phyloP scores from a whole-genome alignment of 1,140 invertebrate genomes.

The Penaeus vannamei region DNA sequence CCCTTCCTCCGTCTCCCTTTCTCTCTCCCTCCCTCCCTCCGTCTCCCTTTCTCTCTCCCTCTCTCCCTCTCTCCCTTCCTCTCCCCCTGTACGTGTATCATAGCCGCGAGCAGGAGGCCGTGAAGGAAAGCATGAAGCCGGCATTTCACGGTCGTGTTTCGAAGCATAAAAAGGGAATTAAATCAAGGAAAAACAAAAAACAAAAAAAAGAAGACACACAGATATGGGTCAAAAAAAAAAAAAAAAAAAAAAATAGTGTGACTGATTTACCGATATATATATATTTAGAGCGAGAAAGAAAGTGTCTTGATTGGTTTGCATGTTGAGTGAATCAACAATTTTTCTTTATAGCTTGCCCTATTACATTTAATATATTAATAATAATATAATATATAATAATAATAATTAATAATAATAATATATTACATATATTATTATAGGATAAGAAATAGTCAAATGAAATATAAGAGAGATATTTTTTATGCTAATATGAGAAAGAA shows the following conservation, averaged over 20 bases:
- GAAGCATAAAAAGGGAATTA: neutral
- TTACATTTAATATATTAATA: too few species aligned
- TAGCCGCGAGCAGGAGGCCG: neutral
- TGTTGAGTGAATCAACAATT: too few species aligned
- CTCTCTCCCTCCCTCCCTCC: neutral
- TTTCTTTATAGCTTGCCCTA: too few species aligned
- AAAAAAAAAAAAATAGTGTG: neutral
- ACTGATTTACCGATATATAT: too few species aligned
- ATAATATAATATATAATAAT: too few species aligned
- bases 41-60: neutral
- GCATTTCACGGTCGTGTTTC: neutral
- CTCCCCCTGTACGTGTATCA: neutral
- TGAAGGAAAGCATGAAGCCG: neutral
- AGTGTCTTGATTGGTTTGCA: too few species aligned
- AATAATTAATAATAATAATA: too few species aligned
- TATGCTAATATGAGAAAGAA: too few species aligned
- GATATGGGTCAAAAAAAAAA: neutral
- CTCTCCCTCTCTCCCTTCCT: neutral
- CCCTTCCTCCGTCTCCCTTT: neutral
- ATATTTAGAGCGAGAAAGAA: neutral
- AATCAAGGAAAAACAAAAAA: neutral
- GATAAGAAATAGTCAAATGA: too few species aligned
- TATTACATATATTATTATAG: too few species aligned
- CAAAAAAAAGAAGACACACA: slow-evolving; percentile 35
- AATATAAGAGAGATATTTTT: too few species aligned